These are phyloP conservation scores for Drosophila birchii DNA, from an alignment of 2,888 invertebrate genomes.

Conservation along the genomic window DNA sequence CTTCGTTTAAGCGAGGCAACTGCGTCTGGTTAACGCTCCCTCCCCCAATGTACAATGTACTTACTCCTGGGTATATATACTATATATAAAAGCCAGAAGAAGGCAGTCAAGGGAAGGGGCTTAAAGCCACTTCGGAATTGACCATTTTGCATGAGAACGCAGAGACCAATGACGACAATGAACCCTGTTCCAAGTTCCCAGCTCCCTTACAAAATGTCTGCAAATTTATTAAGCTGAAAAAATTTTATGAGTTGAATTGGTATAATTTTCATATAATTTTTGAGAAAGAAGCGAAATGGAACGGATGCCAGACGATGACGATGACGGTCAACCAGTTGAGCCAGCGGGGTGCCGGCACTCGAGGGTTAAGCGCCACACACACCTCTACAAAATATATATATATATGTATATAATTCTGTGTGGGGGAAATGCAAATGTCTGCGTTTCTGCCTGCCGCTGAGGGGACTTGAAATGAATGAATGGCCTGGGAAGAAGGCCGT, in stretches of 20 bases:
- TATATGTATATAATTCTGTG: conserved; percentile 32
- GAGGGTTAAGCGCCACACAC: conserved; percentile 67
- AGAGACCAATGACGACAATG: conserved; percentile 29
- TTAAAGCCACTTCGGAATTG: conserved; percentile 15
- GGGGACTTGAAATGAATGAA: conserved; percentile 37
- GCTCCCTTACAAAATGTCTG: conserved; percentile 73
- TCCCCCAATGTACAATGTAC: conserved; percentile 13
- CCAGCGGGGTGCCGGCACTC: conserved; percentile 22
- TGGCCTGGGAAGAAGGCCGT: conserved; percentile 37
- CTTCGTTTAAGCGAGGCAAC: conserved; percentile 55
- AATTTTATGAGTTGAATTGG: conserved; percentile 83
- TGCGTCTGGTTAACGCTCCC: conserved; percentile 45
- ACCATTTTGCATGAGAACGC: conserved; percentile 39
- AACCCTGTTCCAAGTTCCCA: conserved; percentile 20
- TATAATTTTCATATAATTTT: conserved; percentile 83
- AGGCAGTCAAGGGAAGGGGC: neutral
- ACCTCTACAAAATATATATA: conserved; percentile 23
- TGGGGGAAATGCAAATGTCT: conserved; percentile 72
- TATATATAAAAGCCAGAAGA: neutral
- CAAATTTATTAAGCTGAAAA: conserved; percentile 81
- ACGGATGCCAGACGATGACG: conserved; percentile 55
- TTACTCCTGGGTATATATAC: neutral
- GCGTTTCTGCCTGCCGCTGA: conserved; percentile 45
- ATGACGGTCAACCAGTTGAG: conserved; percentile 19
- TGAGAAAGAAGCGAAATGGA: conserved; percentile 72